Conservation (phyloP, 2,113 vertebrate genomes). For the Columba janthina region DNA sequence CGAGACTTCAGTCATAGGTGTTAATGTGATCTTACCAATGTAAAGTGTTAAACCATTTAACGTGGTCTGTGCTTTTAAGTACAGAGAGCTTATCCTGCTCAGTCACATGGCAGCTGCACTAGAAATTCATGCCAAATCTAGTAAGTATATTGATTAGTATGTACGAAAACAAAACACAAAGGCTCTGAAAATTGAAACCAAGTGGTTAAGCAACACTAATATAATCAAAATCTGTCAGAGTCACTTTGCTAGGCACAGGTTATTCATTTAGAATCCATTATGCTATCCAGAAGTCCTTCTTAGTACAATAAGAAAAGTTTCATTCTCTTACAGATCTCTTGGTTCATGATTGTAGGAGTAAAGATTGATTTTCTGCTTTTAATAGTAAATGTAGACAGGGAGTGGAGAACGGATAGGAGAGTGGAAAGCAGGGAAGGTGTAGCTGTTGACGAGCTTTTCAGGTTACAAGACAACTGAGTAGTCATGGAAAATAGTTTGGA, state of each 20-base stretch:
- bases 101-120: background rate
- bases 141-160: slow-evolving; percentile 2
- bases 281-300: slow-evolving; percentile 1
- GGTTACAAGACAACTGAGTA: background rate
- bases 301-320: background rate
- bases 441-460: background rate
- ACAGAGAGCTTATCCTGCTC: background rate
- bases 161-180: background rate
- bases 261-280: slow-evolving; percentile 38
- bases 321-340: background rate
- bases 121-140: background rate
- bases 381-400: background rate
- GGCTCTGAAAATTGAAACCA: slow-evolving; percentile 3
- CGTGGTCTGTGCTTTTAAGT: background rate
- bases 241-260: background rate
- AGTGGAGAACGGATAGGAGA: background rate
- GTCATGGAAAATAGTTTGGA: background rate
- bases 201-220: slow-evolving; percentile 9
- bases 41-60: background rate
- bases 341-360: background rate
- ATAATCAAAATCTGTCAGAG: slow-evolving; percentile 9
- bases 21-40: background rate
- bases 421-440: background rate
- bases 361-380: slow-evolving; percentile 23
- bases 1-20: background rate